Conservation (phyloP, 1,140 invertebrate genomes). For the Ylistrum balloti region DNA sequence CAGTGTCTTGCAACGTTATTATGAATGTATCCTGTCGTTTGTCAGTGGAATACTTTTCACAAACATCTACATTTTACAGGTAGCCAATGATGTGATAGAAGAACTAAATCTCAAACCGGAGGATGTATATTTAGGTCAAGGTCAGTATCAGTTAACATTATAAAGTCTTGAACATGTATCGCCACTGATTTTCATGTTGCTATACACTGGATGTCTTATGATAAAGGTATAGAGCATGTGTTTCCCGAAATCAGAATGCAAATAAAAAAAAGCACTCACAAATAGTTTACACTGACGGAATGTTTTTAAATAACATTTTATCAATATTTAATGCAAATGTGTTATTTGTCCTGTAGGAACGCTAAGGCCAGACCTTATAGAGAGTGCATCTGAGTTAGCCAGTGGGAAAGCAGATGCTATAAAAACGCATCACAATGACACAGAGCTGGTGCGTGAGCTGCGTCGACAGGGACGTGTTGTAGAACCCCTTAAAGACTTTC, state of each 20-base stretch:
- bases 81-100: constrained; percentile 82
- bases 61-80: constrained; percentile 69
- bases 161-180: no score
- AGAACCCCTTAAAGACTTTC: constrained; percentile 99
- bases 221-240: no score
- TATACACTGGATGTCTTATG: no score
- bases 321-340: no score
- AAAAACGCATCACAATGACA: constrained; percentile 99
- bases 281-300: no score
- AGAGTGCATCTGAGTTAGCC: constrained; percentile 95
- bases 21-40: no score
- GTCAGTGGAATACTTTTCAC: neutral
- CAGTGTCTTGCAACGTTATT: no score
- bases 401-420: constrained; percentile 95
- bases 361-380: constrained; percentile 97
- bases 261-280: no score
- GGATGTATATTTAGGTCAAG: constrained; percentile 82
- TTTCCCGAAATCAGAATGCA: no score
- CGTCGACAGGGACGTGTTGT: constrained; percentile 93
- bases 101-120: constrained; percentile 80
- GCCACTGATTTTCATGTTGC: no score
- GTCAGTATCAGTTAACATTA: constrained; percentile 59
- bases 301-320: no score
- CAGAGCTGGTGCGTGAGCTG: constrained; percentile 95
- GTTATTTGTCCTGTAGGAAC: constrained; percentile 86